Conservation (phyloP, 2,797 vertebrate genomes). For the Cichlasoma orientale region DNA sequence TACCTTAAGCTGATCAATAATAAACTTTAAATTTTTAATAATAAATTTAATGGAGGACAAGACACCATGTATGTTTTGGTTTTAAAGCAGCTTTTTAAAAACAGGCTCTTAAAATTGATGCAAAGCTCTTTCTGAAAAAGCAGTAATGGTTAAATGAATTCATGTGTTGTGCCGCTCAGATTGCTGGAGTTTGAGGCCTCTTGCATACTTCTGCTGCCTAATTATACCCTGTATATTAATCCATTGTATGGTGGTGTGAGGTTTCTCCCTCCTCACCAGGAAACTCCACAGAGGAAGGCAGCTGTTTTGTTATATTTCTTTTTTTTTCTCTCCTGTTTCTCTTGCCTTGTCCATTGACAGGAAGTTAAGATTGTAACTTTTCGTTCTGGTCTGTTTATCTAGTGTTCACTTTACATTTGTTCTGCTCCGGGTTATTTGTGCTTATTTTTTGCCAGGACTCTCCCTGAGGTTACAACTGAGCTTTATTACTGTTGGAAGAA, state of each 20-base stretch:
- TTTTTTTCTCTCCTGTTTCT: not conserved
- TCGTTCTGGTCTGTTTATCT: not conserved
- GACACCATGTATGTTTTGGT: not conserved
- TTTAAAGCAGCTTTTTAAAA: not conserved
- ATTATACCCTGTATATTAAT: not conserved
- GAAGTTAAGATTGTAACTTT: not conserved
- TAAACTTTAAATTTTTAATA: not conserved
- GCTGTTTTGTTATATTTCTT: not conserved
- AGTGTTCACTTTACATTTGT: not conserved
- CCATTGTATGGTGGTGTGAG: not conserved
- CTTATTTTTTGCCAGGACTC: not conserved
- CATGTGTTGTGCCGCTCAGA: not conserved
- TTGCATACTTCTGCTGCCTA: not conserved
- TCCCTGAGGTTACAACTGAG: not conserved
- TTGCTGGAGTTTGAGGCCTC: not conserved
- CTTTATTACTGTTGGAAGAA: not conserved
- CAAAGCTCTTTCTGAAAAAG: not conserved
- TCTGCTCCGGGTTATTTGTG: not conserved
- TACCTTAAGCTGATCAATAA: not conserved
- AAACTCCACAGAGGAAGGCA: not conserved
- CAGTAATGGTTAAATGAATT: not conserved
- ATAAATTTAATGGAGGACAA: not conserved
- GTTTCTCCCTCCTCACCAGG: not conserved
- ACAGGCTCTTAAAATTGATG: not conserved
- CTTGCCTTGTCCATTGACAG: not conserved